Percentiles rank a stretch among this genome's conserved stretches.
Conservation (phyloP, 2,888 invertebrate species). For the Caenorhabditis uteleia region DNA sequence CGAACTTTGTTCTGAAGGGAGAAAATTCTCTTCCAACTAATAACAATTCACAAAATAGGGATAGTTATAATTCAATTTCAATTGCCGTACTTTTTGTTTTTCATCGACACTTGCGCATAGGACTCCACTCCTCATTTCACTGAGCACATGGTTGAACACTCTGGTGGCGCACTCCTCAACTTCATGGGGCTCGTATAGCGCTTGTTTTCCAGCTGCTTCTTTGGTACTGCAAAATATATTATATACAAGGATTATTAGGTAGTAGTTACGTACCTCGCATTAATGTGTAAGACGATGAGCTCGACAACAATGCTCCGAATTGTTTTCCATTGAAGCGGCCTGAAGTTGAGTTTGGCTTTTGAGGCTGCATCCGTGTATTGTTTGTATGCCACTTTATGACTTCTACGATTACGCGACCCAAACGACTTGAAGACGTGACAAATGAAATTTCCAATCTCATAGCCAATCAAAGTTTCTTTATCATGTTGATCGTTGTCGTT, state of each 20-base stretch:
- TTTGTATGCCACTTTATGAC: conserved; percentile 14
- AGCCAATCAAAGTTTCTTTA: conserved; percentile 30
- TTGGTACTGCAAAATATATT: conserved; percentile 13
- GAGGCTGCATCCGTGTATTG: conserved; percentile 40
- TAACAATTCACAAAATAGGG: too few species aligned
- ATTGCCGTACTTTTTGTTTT: conserved; percentile 28
- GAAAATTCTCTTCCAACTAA: too few species aligned
- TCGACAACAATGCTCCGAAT: conserved; percentile 50
- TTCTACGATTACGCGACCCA: conserved; percentile 18
- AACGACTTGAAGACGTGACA: conserved; percentile 46
- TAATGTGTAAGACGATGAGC: conserved; percentile 36
- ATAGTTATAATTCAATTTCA: not conserved
- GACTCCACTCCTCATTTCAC: conserved; percentile 63
- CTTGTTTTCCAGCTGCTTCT: conserved; percentile 16
- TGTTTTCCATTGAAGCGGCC: conserved; percentile 61
- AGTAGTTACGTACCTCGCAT: conserved; percentile 2
- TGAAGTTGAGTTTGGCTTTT: conserved; percentile 51
- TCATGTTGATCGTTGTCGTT: conserved; percentile 20
- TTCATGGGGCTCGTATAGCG: conserved; percentile 16
- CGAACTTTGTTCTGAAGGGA: too few species aligned
- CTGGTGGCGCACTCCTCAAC: conserved; percentile 52
- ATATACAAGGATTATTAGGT: too few species aligned
- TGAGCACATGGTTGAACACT: conserved; percentile 64
- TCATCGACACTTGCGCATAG: conserved; percentile 55
- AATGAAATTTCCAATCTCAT: conserved; percentile 42